phyloP scores from a whole-genome alignment of 2,888 invertebrate genomes.

The Eilema depressum region DNA sequence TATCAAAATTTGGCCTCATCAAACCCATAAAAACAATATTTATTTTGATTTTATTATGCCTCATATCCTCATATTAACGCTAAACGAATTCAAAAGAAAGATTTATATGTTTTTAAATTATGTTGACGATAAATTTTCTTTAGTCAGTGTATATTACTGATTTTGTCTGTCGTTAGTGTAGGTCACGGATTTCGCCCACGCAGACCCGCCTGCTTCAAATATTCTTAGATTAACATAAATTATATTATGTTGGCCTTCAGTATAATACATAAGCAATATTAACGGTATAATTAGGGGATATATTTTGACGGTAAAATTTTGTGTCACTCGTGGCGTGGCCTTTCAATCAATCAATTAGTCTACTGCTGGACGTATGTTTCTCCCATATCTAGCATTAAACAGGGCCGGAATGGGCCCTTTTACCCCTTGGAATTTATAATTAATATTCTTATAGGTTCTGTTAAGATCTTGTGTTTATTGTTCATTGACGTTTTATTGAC shows the following conservation, averaged over 20 bases:
- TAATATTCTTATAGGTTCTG: too few relatives aligned
- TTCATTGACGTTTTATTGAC: too few relatives aligned
- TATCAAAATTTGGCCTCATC: conserved; percentile 7
- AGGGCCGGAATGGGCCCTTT: too few relatives aligned
- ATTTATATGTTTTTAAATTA: conserved; percentile 27
- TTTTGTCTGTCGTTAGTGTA: conserved; percentile 41
- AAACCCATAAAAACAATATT: conserved; percentile 21
- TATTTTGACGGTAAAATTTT: background rate
- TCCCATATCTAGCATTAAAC: too few relatives aligned
- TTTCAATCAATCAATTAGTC: background rate
- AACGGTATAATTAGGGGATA: background rate
- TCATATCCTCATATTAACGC: conserved; percentile 22
- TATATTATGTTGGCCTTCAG: conserved; percentile 31
- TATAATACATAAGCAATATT: conserved; percentile 4
- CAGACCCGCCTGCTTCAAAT: conserved; percentile 47
- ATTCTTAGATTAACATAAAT: conserved; percentile 49
- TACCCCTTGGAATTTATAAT: too few relatives aligned
- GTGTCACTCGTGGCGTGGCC: background rate
- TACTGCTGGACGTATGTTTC: too few relatives aligned
- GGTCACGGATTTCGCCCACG: conserved; percentile 66
- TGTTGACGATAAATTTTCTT: conserved; percentile 11
- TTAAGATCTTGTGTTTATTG: too few relatives aligned
- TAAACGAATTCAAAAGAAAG: conserved; percentile 11
- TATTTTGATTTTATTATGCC: conserved; percentile 16
- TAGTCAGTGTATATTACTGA: conserved; percentile 39